A percentile compares a stretch with the other conserved stretches of the same genome.
phyloP scores from a whole-genome alignment of 2,113 vertebrate genomes.

The Triplophysa tibetana region DNA sequence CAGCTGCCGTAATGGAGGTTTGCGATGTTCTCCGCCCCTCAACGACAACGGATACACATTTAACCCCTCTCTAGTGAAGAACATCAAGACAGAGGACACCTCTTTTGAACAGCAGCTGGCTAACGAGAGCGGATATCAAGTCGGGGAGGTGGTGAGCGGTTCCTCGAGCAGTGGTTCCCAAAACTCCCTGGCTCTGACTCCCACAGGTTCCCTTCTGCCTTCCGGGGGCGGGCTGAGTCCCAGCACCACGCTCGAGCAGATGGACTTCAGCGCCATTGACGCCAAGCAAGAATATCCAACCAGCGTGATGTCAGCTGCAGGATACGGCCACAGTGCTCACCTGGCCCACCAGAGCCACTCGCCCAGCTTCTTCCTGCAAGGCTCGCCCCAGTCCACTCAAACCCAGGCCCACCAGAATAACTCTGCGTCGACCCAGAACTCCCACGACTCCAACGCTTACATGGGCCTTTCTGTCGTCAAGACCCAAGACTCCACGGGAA shows the following conservation, averaged over 20 bases:
- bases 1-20: conserved; percentile 62
- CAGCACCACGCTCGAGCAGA: conserved; percentile 97
- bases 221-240: conserved; percentile 96
- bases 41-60: conserved; percentile 82
- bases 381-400: conserved; percentile 80
- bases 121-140: conserved; percentile 79
- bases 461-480: conserved; percentile 76
- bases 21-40: conserved; percentile 60
- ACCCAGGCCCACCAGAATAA: conserved; percentile 64
- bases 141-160: conserved; percentile 72
- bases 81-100: conserved; percentile 92
- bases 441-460: conserved; percentile 64
- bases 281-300: conserved; percentile 93
- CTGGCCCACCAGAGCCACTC: conserved; percentile 86
- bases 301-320: conserved; percentile 76
- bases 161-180: conserved; percentile 78
- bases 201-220: conserved; percentile 86
- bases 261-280: conserved; percentile 98
- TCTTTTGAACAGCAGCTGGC: conserved; percentile 90
- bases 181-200: conserved; percentile 81
- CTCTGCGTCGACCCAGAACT: conserved; percentile 60
- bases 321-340: conserved; percentile 87
- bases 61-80: conserved; percentile 83
- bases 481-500: conserved; percentile 76
- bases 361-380: conserved; percentile 93